Evolutionary conservation across 2,888 invertebrate species (phyloP).

Genomic region (Mylabris sibirica): DNA sequence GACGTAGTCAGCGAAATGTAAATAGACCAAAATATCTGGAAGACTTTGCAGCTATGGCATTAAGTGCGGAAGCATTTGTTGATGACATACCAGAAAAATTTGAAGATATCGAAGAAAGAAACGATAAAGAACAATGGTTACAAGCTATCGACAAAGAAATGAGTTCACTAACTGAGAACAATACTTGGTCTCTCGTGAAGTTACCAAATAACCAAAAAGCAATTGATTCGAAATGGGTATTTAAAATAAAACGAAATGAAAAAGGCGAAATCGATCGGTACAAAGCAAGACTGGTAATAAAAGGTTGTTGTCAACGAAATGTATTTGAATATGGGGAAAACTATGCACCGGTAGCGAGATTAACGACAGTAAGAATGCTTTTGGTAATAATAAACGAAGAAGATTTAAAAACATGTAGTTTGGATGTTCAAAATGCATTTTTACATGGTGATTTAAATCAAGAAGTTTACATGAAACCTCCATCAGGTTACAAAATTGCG

Average conservation of each 20-base stretch:
- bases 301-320: constrained; percentile 21
- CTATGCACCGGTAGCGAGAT: constrained; percentile 25
- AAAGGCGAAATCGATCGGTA: constrained; percentile 16
- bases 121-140: constrained; percentile 23
- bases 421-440: constrained; percentile 33
- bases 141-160: constrained; percentile 20
- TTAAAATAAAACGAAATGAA: constrained; percentile 24
- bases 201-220: constrained; percentile 15
- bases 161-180: constrained; percentile 14
- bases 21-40: constrained; percentile 12
- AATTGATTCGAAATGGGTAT: constrained; percentile 25
- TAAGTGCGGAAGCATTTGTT: constrained; percentile 28
- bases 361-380: constrained; percentile 18
- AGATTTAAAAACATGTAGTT: constrained; percentile 24
- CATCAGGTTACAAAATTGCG: constrained; percentile 15
- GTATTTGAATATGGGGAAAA: constrained; percentile 26
- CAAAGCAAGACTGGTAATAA: constrained; percentile 22
- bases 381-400: constrained; percentile 30
- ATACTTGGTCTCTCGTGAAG: constrained; percentile 23
- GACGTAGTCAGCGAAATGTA: constrained; percentile 12
- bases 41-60: constrained; percentile 20
- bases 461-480: constrained; percentile 28
- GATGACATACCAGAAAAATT: constrained; percentile 23
- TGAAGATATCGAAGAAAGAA: constrained; percentile 21
- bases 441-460: constrained; percentile 22